Percentiles rank a stretch among this genome's conserved stretches.
These are phyloP conservation scores for Agrotis ipsilon DNA, from an alignment of 2,888 invertebrate genomes.

Conservation along the genomic window DNA sequence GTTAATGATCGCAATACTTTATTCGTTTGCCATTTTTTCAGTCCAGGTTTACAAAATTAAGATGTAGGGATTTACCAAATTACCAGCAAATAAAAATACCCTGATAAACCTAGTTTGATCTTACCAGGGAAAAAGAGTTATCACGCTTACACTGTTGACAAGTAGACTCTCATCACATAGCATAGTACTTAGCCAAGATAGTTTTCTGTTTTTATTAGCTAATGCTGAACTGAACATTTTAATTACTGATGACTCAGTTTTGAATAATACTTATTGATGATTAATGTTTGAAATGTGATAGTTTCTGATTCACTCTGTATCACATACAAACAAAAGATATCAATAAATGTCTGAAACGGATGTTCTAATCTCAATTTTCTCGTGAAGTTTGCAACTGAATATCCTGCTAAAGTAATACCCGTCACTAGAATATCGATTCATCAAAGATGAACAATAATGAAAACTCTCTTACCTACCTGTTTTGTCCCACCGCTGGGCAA, in stretches of 20 bases:
- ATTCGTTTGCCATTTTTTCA: neutral
- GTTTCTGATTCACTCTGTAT: slow-evolving; percentile 31
- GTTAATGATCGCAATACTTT: neutral
- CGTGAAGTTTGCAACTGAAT: neutral
- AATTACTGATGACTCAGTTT: slow-evolving; percentile 29
- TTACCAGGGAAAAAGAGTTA: neutral
- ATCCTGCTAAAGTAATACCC: no score
- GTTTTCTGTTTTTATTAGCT: slow-evolving; percentile 4
- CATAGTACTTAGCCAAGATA: neutral
- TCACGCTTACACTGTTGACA: neutral
- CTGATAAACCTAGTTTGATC: neutral
- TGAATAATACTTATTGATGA: slow-evolving; percentile 24
- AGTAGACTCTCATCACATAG: neutral
- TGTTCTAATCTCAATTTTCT: neutral
- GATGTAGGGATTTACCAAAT: neutral
- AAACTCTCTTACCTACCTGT: no score
- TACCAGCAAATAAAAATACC: neutral
- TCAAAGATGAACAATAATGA: no score
- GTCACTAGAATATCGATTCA: no score
- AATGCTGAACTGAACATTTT: neutral
- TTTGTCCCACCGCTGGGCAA: no score
- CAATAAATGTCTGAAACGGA: neutral
- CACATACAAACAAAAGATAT: neutral
- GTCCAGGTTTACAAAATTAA: neutral
- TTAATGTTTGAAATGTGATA: slow-evolving; percentile 19